Percentiles rank a stretch among this genome's conserved stretches.
phyloP scores from a whole-genome alignment of 2,113 vertebrate genomes.

The Lucifuga dentata region DNA sequence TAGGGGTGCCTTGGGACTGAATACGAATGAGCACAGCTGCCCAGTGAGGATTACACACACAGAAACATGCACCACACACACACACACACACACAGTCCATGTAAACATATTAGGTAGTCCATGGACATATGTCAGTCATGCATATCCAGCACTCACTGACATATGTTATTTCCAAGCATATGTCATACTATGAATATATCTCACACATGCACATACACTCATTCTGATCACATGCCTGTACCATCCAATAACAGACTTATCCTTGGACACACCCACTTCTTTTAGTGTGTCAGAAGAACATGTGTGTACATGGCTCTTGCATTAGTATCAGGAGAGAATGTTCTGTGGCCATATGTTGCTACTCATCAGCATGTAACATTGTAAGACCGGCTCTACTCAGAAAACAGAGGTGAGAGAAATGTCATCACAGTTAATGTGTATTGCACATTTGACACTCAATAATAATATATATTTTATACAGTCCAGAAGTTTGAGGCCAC shows the following conservation, averaged over 20 bases:
- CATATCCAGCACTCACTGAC: conserved; percentile 42
- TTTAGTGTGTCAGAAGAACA: conserved; percentile 33
- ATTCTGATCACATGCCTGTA: conserved; percentile 42
- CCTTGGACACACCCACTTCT: conserved; percentile 30
- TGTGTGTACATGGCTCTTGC: conserved; percentile 30
- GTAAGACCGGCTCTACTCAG: conserved; percentile 13
- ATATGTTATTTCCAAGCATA: conserved; percentile 54
- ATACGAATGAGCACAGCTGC: conserved; percentile 72
- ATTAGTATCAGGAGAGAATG: conserved; percentile 25
- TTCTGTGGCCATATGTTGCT: conserved; percentile 40
- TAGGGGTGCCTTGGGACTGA: conserved; percentile 68
- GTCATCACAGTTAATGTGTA: neutral
- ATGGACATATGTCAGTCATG: conserved; percentile 51
- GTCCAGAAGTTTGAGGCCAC: too few species aligned
- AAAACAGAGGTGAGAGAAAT: conserved; percentile 8
- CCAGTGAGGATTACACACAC: conserved; percentile 60
- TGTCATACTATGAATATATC: conserved; percentile 40
- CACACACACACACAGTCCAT: conserved; percentile 4
- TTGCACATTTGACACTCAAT: neutral
- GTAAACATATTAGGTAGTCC: conserved; percentile 9
- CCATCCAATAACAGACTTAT: conserved; percentile 44
- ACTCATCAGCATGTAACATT: conserved; percentile 28
- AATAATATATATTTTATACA: too few species aligned
- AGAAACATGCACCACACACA: conserved; percentile 2
- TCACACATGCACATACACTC: conserved; percentile 7